Base-by-base conservation (phyloP, 2,888 invertebrate genomes). In the Teleiodes luculella region DNA sequence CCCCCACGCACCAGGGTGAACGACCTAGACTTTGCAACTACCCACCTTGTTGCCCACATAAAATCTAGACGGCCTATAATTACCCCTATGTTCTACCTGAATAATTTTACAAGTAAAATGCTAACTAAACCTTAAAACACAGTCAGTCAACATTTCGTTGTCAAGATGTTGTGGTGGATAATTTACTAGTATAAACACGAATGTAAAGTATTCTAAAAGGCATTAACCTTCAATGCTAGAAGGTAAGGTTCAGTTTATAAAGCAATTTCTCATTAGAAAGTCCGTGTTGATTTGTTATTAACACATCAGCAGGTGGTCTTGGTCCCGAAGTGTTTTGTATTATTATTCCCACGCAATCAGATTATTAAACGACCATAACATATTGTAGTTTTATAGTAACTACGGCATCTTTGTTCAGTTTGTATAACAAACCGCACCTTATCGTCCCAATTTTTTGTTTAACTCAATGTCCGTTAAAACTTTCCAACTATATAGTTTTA, bases 1-100 rank as follows among this genome's bases (percentile, higher is more conserved):
- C 57, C 63, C 80, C 80, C 74, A 79, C 76, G 70, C 72, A 58
- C 57, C 53, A 62, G 60, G 76, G 74, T 65, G 63, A 80, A 76
- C 57, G 76, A 75, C 76, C 84, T 16, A 14, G 39, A 18, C 33
- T 49, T 37, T 70, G 56, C 64, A 60, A 76, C 80, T 67, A 69
- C 72, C 74, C 70, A 74, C 74, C 74, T 70, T 58, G 51, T 24
- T 57, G 31, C 41, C 24, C 18, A 37, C 49, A 39, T 31, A 1
- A 10, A 31, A n/a, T n/a, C 39, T 41, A 5, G 8, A 43, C 18
- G 18, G 16, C 37, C 36, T 50, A 37, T 49, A 53, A 54, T 54
- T 54, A 52, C 52, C 56, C 56, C 31, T 43, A 49, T 50, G 37
- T 49, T 49, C 37, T 37, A 37, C 49, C 37, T 49, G 49, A 16